Evolutionary conservation across 2,113 vertebrate species (phyloP), one percentile per base, ranked within the genome.

Genomic region (Eclectus roratus): DNA sequence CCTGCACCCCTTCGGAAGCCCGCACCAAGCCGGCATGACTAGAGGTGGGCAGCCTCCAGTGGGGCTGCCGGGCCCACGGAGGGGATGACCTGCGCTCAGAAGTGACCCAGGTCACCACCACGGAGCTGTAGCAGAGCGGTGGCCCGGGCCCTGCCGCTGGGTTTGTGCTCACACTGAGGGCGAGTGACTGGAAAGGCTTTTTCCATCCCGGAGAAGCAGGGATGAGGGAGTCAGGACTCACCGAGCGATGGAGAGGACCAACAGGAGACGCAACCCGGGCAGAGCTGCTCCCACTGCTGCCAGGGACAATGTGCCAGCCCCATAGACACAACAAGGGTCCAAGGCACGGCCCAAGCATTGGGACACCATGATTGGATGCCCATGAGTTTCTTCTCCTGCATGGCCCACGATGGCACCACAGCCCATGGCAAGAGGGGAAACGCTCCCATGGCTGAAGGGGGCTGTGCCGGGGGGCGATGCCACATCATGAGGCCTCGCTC

Each of bases 31-130:
- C 97, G 1, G 98, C 98, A 96, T 99, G 99, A 99, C 98, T 98
- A 98, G 98, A 70, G 73, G 80, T 94, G 97, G 97, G 96, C 82
- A 96, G 96, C 85, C 78, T 85, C 85, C 93, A 47, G 44, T 41
- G 53, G 35, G 85, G 98, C 94, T 98, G 97, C 80, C 93, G 33
- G 24, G 93, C 94, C 18, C 92, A 37, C 1, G 47, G 78, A 13
- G 96, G 94, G 53, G 97, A 98, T 3, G 98, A 98, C 47, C 88
- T 98, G 81, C 98, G 96, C 52, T 98, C 98, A 0, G 99, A 99
- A 84, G 97, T 98, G n/a, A 98, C 99, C 20, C 98, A 98, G 95
- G 98, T 98, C 95, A 98, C 98, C 71, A 98, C 98, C 69, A 98
- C 94, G 0, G 97, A 98, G 91, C 72, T 98, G 81, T 98, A 97